phyloP scores from a whole-genome alignment of 1,140 invertebrate species.

The Leguminivora glycinivorella region DNA sequence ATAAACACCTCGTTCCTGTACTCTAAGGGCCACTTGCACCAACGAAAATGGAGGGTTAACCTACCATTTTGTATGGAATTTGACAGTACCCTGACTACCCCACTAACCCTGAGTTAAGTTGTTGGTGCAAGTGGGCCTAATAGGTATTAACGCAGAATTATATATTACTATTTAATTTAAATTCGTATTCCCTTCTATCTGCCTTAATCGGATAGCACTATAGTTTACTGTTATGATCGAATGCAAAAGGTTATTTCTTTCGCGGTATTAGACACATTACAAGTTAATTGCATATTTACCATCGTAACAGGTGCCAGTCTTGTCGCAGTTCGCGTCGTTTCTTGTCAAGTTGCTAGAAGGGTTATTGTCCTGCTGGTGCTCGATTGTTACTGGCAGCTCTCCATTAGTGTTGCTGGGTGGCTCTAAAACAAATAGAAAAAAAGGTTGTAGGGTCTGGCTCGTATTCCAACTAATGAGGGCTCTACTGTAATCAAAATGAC shows the following conservation, averaged over 20 bases:
- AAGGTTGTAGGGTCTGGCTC: constrained; percentile 6
- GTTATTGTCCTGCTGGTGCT: constrained; percentile 85
- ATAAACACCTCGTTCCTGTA: too few relatives aligned
- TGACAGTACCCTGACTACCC: too few relatives aligned
- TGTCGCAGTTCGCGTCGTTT: constrained; percentile 93
- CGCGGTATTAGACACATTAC: not conserved
- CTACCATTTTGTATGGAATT: too few relatives aligned
- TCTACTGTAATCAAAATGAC: constrained; percentile 27
- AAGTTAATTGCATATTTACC: constrained; percentile 79
- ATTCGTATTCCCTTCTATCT: not conserved
- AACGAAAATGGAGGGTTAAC: too few relatives aligned
- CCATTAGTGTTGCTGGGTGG: constrained; percentile 64
- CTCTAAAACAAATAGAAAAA: constrained; percentile 57
- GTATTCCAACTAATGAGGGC: not conserved
- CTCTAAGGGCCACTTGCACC: too few relatives aligned
- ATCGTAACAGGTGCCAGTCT: constrained; percentile 96
- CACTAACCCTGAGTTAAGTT: too few relatives aligned
- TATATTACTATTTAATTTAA: too few relatives aligned
- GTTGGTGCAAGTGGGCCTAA: too few relatives aligned
- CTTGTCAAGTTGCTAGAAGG: constrained; percentile 84
- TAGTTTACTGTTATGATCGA: not conserved
- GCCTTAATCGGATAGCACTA: not conserved
- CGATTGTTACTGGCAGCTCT: constrained; percentile 85
- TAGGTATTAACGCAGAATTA: too few relatives aligned
- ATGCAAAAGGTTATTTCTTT: not conserved